Percentiles rank a stretch among this genome's conserved stretches.
Evolutionary conservation across 2,113 vertebrate genomes (phyloP).

Genomic region (Xiphophorus hellerii): DNA sequence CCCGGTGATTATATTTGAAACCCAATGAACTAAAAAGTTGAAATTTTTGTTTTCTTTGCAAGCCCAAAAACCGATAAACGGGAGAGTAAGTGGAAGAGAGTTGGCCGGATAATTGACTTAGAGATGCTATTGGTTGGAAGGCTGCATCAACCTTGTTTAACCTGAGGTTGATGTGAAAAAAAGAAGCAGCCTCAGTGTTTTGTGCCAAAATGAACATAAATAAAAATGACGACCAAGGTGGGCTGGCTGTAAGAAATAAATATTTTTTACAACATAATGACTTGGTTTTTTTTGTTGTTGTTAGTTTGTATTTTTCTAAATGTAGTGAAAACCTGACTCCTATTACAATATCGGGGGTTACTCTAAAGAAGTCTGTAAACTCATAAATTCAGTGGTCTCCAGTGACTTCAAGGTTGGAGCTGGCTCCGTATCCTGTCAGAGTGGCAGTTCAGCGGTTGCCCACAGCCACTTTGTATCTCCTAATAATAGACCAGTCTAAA

Average conservation of each 20-base stretch:
- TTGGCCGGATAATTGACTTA: constrained; percentile 1
- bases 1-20: neutral
- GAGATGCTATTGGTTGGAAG: neutral
- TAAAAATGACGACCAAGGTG: neutral
- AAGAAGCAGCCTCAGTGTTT: neutral
- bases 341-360: neutral
- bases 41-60: neutral
- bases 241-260: neutral
- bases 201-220: neutral
- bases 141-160: neutral
- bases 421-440: constrained; percentile 11
- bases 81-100: neutral
- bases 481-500: constrained; percentile 72
- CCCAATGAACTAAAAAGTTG: neutral
- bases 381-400: too few species aligned
- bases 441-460: constrained; percentile 9
- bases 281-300: too few species aligned
- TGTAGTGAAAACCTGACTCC: neutral
- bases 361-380: too few species aligned
- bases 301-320: neutral
- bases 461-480: constrained; percentile 40
- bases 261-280: too few species aligned
- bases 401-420: neutral
- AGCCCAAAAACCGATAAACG: neutral
- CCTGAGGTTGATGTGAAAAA: neutral